phyloP scores from a whole-genome alignment of 2,797 vertebrate species.

The Paratrypauchen microcephalus region DNA sequence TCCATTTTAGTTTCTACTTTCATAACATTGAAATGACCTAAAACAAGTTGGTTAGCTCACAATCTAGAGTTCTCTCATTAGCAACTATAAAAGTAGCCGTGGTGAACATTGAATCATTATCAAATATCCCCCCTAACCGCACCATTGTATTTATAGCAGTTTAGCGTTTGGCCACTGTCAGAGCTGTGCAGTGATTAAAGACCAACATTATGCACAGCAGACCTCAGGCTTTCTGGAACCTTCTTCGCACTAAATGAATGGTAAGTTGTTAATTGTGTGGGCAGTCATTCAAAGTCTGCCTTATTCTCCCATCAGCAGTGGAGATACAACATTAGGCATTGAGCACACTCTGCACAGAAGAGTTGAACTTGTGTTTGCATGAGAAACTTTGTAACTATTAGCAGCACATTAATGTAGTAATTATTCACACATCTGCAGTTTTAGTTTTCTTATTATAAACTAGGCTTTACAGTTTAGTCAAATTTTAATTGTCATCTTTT shows the following conservation, averaged over 20 bases:
- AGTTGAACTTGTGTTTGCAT: conserved; percentile 4
- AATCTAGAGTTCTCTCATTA: conserved; percentile 45
- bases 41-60: conserved; percentile 33
- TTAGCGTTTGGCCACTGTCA: conserved; percentile 55
- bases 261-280: conserved; percentile 69
- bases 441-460: not conserved
- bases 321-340: conserved; percentile 43
- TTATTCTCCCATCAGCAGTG: conserved; percentile 59
- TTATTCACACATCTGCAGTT: not conserved
- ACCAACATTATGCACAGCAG: conserved; percentile 70
- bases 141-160: conserved; percentile 50
- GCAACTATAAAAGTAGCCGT: conserved; percentile 28
- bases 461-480: not conserved
- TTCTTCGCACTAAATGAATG: conserved; percentile 59
- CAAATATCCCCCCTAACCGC: conserved; percentile 41
- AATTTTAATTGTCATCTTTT: not conserved
- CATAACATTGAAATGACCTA: conserved; percentile 39
- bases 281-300: conserved; percentile 64
- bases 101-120: conserved; percentile 46
- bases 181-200: conserved; percentile 70
- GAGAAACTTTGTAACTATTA: not conserved
- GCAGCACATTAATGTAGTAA: not conserved
- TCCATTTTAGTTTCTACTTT: conserved; percentile 6
- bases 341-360: conserved; percentile 32
- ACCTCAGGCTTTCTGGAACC: conserved; percentile 73